A percentile compares a stretch with the other conserved stretches of the same genome.
Conservation (phyloP, 2,797 vertebrate genomes). For the Loriculus beryllinus region DNA sequence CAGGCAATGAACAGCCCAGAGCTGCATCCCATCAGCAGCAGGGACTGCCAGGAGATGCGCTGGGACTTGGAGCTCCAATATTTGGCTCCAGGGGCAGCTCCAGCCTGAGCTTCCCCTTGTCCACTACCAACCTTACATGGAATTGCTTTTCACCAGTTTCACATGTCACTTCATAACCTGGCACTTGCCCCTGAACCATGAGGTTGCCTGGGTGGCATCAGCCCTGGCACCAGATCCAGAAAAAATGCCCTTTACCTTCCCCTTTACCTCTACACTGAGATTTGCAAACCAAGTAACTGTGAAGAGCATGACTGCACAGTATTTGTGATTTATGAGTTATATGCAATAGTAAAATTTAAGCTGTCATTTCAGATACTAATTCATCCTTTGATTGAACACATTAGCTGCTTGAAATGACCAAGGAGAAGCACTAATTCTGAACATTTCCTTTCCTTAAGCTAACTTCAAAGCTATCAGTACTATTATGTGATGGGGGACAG, state of each 20-base stretch:
- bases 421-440: not conserved
- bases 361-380: not conserved
- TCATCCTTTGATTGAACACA: not conserved
- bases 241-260: not conserved
- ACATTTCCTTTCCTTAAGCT: not conserved
- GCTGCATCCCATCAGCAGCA: not conserved
- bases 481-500: not conserved
- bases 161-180: rapidly evolving
- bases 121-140: rapidly evolving
- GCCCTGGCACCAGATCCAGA: not conserved
- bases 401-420: not conserved
- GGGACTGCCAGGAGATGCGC: not conserved
- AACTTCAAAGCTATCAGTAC: not conserved
- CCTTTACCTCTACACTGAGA: not conserved
- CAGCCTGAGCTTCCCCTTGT: not conserved
- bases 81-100: not conserved
- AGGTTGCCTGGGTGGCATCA: not conserved
- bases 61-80: not conserved
- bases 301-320: not conserved
- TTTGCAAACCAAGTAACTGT: rapidly evolving
- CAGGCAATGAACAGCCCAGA: not conserved
- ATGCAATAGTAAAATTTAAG: not conserved
- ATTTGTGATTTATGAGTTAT: rapidly evolving
- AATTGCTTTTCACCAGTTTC: not conserved
- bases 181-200: not conserved